Conservation (phyloP, 1,140 invertebrate genomes). For the Orussus abietinus region DNA sequence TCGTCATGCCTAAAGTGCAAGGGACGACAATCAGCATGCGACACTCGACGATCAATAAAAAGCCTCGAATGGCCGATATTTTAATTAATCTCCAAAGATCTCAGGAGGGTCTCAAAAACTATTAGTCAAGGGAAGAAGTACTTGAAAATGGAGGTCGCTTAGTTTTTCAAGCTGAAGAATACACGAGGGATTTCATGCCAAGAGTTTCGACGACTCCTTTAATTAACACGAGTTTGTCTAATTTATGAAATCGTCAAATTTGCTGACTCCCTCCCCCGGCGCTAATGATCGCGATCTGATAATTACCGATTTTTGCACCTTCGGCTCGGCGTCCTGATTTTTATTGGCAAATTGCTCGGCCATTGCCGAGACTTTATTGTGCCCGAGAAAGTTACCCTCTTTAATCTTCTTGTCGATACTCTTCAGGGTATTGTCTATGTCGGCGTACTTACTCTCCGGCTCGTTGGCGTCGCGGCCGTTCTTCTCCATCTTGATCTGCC, state of each 20-base stretch:
- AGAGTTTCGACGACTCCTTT: too few species aligned
- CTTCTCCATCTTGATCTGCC: constrained; percentile 73
- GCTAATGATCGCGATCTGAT: constrained; percentile 19
- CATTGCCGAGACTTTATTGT: constrained; percentile 84
- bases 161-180: too few species aligned
- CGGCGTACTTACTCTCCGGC: constrained; percentile 60
- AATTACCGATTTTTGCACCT: constrained; percentile 64
- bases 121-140: too few species aligned
- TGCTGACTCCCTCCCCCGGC: constrained; percentile 20
- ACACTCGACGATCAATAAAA: too few species aligned
- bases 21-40: neutral
- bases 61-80: too few species aligned
- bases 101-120: too few species aligned
- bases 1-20: too few species aligned
- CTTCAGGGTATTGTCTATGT: constrained; percentile 79
- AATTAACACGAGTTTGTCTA: too few species aligned
- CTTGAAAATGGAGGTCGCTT: too few species aligned
- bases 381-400: constrained; percentile 71
- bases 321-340: constrained; percentile 58
- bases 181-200: too few species aligned
- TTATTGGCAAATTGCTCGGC: constrained; percentile 72
- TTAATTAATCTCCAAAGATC: too few species aligned
- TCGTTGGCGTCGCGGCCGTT: constrained; percentile 59
- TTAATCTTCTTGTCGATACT: constrained; percentile 76
- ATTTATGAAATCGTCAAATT: too few species aligned